Base-by-base conservation (phyloP, 2,113 vertebrate species). In the Phoxinus phoxinus region DNA sequence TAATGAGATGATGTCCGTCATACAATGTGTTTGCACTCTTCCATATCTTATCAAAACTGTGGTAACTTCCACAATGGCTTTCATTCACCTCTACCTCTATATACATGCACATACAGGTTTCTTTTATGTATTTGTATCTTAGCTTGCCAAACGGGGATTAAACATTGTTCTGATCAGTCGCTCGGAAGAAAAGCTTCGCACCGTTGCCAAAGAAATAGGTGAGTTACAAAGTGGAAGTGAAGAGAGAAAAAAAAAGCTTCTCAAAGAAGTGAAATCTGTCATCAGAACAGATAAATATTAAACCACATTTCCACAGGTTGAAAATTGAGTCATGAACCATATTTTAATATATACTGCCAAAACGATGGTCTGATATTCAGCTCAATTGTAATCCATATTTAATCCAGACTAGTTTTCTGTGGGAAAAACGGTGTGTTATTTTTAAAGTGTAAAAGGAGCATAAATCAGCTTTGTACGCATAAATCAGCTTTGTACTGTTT, bases 101-200 rank as follows among this genome's bases (percentile, higher is more conserved):
- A 30, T 65, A 46, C 23, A 65, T 9, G 44, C 8, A 10, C 75
- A 46, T 51, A 23, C 23, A 11, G 81, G 8, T 48, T 1, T 67
- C 5, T 84, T 25, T 79, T 80, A 46, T 88, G 21, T 71, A 15
- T 83, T 21, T 89, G 76, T 79, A 27, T 77, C 4, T 91, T 72
- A 97, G 96, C 88, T 97, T 75, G 95, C 96, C n/a, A 88, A 48
- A 74, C 94, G 94, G 92, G 95, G 96, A n/a, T 91, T 96, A 86
- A 90, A 96, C 81, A 35, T 96, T 23, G 88, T 96, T 59, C 91
- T 96, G 56, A 83, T 95, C 73, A 94, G 95, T 85, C 90, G 95
- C 79, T 94, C 90, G 27, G 12, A 90, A 15, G 90, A 92, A 15
- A 95, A 94, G 81, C 91, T 95, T 84, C 82, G 82, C 23, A 67